Evolutionary conservation across 2,113 vertebrate species (phyloP).

Genomic region (Gnathonemus longibarbis): DNA sequence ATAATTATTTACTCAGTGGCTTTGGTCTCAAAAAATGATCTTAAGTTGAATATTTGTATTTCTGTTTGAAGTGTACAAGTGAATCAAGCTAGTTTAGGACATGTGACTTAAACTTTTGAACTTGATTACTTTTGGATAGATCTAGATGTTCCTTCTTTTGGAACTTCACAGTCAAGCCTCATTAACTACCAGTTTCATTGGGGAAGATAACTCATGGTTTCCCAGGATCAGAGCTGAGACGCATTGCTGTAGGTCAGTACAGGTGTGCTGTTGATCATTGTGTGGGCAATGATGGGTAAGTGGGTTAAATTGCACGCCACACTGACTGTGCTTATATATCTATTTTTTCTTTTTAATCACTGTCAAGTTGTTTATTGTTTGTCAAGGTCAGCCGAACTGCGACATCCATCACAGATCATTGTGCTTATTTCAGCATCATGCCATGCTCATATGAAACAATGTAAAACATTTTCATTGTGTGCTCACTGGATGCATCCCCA

Average conservation of each 20-base stretch:
- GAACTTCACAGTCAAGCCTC: neutral
- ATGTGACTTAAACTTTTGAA: neutral
- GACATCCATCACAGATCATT: neutral
- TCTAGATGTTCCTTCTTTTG: neutral
- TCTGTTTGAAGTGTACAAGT: neutral
- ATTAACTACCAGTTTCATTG: neutral
- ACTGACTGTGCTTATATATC: neutral
- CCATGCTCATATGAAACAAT: neutral
- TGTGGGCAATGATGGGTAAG: neutral
- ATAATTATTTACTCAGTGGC: neutral
- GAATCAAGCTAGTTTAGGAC: neutral
- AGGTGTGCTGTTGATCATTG: neutral
- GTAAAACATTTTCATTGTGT: constrained; percentile 13
- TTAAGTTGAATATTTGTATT: neutral
- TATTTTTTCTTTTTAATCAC: neutral
- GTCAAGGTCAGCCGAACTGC: neutral
- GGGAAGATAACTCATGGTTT: neutral
- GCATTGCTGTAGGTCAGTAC: neutral
- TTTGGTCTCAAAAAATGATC: neutral
- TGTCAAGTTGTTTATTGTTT: neutral
- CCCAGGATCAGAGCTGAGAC: neutral
- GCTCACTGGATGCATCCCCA: neutral
- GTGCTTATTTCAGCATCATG: neutral
- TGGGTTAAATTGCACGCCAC: neutral
- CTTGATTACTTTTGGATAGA: neutral